A percentile compares a stretch with the other conserved stretches of the same genome.
These are phyloP conservation scores for Phaethon lepturus DNA, from an alignment of 2,113 vertebrate species.

Conservation along the genomic window DNA sequence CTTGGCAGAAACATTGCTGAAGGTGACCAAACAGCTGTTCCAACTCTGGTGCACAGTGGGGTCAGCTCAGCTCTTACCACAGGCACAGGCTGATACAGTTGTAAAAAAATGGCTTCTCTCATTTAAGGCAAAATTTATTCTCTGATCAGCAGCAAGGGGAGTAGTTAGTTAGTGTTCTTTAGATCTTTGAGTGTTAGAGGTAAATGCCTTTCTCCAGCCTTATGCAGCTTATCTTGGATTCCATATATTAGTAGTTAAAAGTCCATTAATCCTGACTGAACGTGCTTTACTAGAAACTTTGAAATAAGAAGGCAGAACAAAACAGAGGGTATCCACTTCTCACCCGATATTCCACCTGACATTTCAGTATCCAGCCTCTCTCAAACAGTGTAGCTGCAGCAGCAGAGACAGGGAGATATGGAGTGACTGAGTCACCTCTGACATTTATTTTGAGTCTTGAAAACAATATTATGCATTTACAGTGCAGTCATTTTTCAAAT, in stretches of 20 bases:
- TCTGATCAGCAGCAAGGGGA: neutral
- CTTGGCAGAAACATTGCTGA: neutral
- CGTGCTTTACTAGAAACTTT: neutral
- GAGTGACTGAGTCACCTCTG: conserved; percentile 46
- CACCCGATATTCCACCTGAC: conserved; percentile 60
- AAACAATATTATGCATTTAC: conserved; percentile 52
- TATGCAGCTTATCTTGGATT: conserved; percentile 38
- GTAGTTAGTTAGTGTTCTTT: neutral
- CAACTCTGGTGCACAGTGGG: neutral
- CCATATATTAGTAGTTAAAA: conserved; percentile 36
- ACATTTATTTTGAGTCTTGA: conserved; percentile 66
- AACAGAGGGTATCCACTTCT: conserved; percentile 12
- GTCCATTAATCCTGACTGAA: conserved; percentile 39
- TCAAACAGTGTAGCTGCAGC: neutral
- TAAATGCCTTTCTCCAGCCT: conserved; percentile 33
- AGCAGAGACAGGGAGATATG: conserved; percentile 42
- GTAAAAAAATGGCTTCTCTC: neutral
- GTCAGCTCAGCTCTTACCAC: neutral
- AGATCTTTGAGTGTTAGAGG: conserved; percentile 25
- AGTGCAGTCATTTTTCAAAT: conserved; percentile 51
- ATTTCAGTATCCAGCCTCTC: conserved; percentile 48
- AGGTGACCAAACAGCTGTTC: neutral
- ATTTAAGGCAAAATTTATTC: conserved; percentile 7
- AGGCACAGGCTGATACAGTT: neutral
- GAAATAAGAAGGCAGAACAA: conserved; percentile 42